Evolutionary conservation across 2,797 vertebrate genomes (phyloP).

Genomic region (Epinephelus coioides): DNA sequence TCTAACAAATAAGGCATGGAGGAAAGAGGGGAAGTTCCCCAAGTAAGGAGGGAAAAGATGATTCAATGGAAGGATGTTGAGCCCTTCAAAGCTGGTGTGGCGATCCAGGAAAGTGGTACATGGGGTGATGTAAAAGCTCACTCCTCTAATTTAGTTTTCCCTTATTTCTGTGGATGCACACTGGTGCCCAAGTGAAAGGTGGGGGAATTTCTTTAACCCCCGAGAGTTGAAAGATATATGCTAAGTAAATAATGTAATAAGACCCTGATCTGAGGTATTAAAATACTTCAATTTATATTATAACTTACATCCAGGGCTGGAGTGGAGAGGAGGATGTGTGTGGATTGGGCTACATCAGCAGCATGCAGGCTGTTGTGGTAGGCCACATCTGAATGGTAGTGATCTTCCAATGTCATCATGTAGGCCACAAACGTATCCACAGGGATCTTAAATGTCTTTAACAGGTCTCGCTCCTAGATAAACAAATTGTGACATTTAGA

Average conservation of each 20-base stretch:
- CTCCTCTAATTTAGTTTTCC: constrained; percentile 38
- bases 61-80: constrained; percentile 46
- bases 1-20: constrained; percentile 13
- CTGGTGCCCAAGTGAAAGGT: constrained; percentile 1
- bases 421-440: constrained; percentile 95
- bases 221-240: not conserved
- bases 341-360: constrained; percentile 97
- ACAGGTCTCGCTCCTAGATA: constrained; percentile 92
- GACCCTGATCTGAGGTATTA: not conserved
- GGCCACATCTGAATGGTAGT: constrained; percentile 97
- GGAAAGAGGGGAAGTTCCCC: constrained; percentile 21
- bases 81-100: constrained; percentile 31
- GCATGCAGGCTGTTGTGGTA: constrained; percentile 99
- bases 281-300: not conserved
- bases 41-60: constrained; percentile 29
- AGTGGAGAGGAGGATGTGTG: constrained; percentile 97
- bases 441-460: constrained; percentile 97
- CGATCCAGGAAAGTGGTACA: constrained; percentile 33
- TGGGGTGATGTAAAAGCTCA: constrained; percentile 28
- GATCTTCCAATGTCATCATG: constrained; percentile 98
- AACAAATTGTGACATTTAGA: not conserved
- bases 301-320: constrained; percentile 95
- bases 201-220: not conserved
- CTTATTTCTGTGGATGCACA: constrained; percentile 20
- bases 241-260: not conserved